Evolutionary conservation across 2,113 vertebrate species (phyloP).

Genomic region (Empidonax alnorum): DNA sequence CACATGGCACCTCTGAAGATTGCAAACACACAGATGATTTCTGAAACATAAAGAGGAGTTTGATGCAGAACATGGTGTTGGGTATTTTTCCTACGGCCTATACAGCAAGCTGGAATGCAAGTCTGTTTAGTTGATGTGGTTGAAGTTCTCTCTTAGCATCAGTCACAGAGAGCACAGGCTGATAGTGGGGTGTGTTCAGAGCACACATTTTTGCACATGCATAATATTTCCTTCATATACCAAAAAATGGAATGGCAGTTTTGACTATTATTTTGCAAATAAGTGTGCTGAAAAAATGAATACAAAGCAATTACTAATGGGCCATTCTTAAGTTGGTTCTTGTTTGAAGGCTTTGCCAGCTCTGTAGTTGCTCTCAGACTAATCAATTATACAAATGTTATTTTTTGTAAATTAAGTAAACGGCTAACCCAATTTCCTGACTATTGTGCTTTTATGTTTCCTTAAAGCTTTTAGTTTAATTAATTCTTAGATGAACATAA

Average conservation of each 20-base stretch:
- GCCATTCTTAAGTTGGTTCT: background rate
- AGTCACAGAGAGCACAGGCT: background rate
- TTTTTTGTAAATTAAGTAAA: slow-evolving; percentile 4
- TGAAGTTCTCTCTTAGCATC: background rate
- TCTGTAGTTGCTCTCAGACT: background rate
- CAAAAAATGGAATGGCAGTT: background rate
- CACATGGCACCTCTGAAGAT: background rate
- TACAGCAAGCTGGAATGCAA: background rate
- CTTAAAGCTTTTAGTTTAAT: slow-evolving; percentile 42
- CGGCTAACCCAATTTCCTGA: background rate
- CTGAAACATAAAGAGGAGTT: background rate
- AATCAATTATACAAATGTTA: slow-evolving; percentile 28
- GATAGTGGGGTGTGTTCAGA: background rate
- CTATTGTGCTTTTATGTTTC: slow-evolving; percentile 34
- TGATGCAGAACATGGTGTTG: background rate
- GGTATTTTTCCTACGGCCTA: background rate
- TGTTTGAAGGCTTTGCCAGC: slow-evolving; percentile 17
- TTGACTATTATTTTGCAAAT: background rate
- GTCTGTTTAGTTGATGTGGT: background rate
- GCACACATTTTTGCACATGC: background rate
- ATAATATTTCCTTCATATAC: background rate
- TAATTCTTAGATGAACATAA: slow-evolving; percentile 9
- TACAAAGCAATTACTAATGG: background rate
- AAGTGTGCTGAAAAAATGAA: background rate
- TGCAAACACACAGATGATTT: background rate